A percentile compares a stretch with the other conserved stretches of the same genome.
These are phyloP conservation scores for Drosophila borborema DNA, from an alignment of 2,888 invertebrate species.

Conservation along the genomic window DNA sequence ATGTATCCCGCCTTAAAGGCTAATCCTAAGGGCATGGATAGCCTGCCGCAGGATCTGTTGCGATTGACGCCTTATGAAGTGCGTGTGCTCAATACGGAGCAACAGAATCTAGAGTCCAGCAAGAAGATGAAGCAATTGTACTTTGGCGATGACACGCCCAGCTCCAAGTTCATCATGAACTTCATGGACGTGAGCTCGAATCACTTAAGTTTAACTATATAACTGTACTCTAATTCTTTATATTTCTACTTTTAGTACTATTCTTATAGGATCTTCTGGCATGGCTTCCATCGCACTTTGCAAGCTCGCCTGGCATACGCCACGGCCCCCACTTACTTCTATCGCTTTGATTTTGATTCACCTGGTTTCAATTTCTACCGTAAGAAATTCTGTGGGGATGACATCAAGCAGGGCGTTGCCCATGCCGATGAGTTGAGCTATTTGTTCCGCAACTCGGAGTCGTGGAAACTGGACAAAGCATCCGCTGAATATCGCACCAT, in stretches of 20 bases:
- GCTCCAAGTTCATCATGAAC: conserved; percentile 35
- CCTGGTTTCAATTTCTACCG: conserved; percentile 76
- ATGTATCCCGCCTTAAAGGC: conserved; percentile 72
- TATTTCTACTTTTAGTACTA: conserved; percentile 60
- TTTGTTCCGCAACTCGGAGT: conserved; percentile 64
- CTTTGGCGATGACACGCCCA: conserved; percentile 72
- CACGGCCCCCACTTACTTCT: conserved; percentile 74
- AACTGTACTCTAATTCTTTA: neutral
- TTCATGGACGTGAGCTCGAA: conserved; percentile 60
- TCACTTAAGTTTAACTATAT: neutral
- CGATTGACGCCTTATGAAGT: conserved; percentile 62
- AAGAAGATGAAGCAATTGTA: conserved; percentile 70
- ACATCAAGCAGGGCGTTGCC: conserved; percentile 69
- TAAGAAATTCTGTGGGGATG: conserved; percentile 69
- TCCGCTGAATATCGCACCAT: conserved; percentile 76
- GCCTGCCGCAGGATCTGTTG: conserved; percentile 51
- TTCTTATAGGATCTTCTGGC: conserved; percentile 81
- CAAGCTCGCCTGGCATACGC: conserved; percentile 66
- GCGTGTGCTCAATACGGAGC: conserved; percentile 31
- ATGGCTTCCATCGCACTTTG: conserved; percentile 76
- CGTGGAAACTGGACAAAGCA: conserved; percentile 58
- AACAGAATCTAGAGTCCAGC: conserved; percentile 74
- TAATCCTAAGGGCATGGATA: conserved; percentile 54
- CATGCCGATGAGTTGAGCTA: conserved; percentile 83
- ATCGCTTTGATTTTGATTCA: conserved; percentile 82